Evolutionary conservation across 1,140 invertebrate genomes (phyloP).

Genomic region (Drosophila asahinai): DNA sequence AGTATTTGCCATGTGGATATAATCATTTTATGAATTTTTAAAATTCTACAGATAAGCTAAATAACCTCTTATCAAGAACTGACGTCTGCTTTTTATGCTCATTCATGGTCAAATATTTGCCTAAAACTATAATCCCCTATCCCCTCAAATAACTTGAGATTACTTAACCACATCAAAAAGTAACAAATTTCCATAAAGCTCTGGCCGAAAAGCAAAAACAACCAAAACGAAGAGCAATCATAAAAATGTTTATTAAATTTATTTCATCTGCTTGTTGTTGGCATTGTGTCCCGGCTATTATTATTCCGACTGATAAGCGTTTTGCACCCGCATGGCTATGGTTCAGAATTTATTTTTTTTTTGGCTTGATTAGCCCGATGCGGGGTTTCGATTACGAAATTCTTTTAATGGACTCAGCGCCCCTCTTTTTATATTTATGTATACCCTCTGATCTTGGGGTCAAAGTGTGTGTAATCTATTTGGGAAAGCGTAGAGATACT

Average conservation of each 20-base stretch:
- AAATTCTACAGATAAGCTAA: constrained; percentile 16
- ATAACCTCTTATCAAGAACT: constrained; percentile 22
- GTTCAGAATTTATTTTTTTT: constrained; percentile 24
- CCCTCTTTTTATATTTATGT: not conserved
- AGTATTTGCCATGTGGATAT: not conserved
- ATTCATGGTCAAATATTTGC: constrained; percentile 51
- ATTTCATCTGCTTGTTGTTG: constrained; percentile 32
- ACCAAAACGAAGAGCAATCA: constrained; percentile 36
- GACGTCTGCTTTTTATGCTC: constrained; percentile 26
- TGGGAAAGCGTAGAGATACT: not conserved
- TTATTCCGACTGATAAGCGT: constrained; percentile 51
- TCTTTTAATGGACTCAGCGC: constrained; percentile 55
- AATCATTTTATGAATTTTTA: constrained; percentile 19
- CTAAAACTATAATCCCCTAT: constrained; percentile 18
- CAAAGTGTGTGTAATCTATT: not conserved
- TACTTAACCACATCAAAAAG: constrained; percentile 22
- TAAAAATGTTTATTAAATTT: constrained; percentile 62
- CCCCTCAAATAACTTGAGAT: constrained; percentile 16
- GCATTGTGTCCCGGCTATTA: constrained; percentile 27
- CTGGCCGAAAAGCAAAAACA: constrained; percentile 16
- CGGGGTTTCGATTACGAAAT: constrained; percentile 59
- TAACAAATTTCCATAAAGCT: constrained; percentile 47
- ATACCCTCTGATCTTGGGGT: constrained; percentile 20
- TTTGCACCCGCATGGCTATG: constrained; percentile 51
- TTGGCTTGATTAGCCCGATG: constrained; percentile 54